Evolutionary conservation across 2,888 invertebrate genomes (phyloP).

Genomic region (Euphydryas editha): DNA sequence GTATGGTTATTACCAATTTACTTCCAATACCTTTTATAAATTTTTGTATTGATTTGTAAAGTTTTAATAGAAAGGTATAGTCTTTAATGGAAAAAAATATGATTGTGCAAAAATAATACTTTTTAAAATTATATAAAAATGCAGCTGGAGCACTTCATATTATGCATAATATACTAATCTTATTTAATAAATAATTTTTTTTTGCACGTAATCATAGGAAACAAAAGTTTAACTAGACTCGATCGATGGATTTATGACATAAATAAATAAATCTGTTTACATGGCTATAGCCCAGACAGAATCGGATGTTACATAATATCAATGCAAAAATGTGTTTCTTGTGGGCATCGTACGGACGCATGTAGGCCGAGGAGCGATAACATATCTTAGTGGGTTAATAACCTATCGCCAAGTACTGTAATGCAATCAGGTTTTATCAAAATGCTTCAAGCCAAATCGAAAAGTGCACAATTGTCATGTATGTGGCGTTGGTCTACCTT

Average conservation of each 20-base stretch:
- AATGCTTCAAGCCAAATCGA: constrained; percentile 46
- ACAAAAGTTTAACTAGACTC: not conserved
- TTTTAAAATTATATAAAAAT: no score
- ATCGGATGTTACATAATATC: constrained; percentile 14
- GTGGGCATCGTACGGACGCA: constrained; percentile 66
- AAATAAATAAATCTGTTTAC: not conserved
- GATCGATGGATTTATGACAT: not conserved
- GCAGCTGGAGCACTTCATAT: no score
- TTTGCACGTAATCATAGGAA: no score
- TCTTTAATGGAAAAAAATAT: no score
- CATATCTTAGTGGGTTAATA: constrained; percentile 80
- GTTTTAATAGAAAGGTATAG: no score
- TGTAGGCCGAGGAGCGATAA: constrained; percentile 78
- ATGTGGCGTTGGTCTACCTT: not conserved
- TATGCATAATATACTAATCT: no score
- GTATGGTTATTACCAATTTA: no score
- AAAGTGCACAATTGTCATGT: constrained; percentile 1
- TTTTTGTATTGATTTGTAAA: no score
- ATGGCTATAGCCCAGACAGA: not conserved
- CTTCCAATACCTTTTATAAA: no score
- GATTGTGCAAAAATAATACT: no score
- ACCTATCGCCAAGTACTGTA: constrained; percentile 71
- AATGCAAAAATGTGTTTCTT: constrained; percentile 17
- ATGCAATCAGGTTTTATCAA: constrained; percentile 69
- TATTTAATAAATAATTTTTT: no score